Percentiles rank a stretch among this genome's conserved stretches.
phyloP scores from a whole-genome alignment of 2,888 invertebrate species.

The Eupithecia inturbata region DNA sequence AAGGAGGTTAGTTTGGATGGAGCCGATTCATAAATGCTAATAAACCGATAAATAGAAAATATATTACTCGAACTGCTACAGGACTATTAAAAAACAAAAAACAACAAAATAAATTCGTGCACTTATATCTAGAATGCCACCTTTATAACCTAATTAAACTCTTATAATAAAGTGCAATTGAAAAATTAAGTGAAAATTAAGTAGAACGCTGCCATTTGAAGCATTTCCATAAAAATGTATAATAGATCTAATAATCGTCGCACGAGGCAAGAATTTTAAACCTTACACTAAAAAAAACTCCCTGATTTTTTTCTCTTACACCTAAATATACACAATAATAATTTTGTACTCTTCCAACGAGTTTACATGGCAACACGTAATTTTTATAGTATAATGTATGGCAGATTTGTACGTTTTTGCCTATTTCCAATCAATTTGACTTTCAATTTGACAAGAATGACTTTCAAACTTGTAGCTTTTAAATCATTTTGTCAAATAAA shows the following conservation, averaged over 20 bases:
- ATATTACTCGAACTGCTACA: constrained; percentile 74
- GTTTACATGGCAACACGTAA: constrained; percentile 81
- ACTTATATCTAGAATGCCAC: constrained; percentile 77
- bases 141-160: constrained; percentile 57
- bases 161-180: constrained; percentile 45
- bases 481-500: constrained; percentile 30
- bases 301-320: constrained; percentile 82
- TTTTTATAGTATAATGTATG: constrained; percentile 63
- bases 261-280: constrained; percentile 79
- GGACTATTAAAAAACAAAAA: constrained; percentile 74
- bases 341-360: constrained; percentile 83
- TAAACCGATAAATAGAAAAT: constrained; percentile 68
- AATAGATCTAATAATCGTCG: constrained; percentile 62
- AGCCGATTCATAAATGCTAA: constrained; percentile 64
- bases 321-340: constrained; percentile 83
- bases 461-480: constrained; percentile 34
- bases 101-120: constrained; percentile 84
- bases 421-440: constrained; percentile 41
- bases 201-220: constrained; percentile 46
- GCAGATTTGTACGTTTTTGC: constrained; percentile 74
- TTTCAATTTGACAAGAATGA: constrained; percentile 43
- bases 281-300: constrained; percentile 78
- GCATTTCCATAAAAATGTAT: constrained; percentile 56
- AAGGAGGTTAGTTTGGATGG: constrained; percentile 65
- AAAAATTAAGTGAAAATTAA: constrained; percentile 41